Base-by-base conservation (phyloP, 2,797 vertebrate species). In the Bufotes viridis region DNA sequence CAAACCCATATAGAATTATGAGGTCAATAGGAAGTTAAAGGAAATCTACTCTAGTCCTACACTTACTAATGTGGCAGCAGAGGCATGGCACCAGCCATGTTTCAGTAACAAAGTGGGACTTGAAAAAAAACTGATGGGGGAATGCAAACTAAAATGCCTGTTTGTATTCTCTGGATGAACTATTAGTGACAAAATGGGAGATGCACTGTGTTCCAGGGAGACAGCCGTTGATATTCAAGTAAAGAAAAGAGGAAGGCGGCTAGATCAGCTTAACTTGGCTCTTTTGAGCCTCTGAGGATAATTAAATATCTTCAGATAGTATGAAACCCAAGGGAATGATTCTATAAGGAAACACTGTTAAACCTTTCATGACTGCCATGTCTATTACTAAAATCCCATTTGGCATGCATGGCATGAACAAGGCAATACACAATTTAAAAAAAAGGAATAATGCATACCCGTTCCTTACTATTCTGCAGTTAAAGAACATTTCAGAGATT, bases 21-120 rank as follows among this genome's bases (percentile, higher is more conserved):
- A 55, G 58, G 93, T 94, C 94, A 94, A 93, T 92, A 91, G 91
- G 92, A 96, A 96, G 94, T 96, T 95, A 93, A 91, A 92, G 72
- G 91, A 91, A 94, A 92, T 94, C 92, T 90, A 88, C 92, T 92
- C 91, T 93, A 90, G 93, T 92, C 90, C 90, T 90, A 91, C 90
- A 92, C 69, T 82, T 86, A 90, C 24, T 75, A 90, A 78, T 86
- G 53, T 72, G 34, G 42, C 18, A 90, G 94, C 94, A 94, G 95
- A 95, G 95, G 96, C 95, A 95, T 95, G 96, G 95, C 96, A 94
- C 95, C 94, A 95, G 95, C 95, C 96, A 94, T 93, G 94, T 94
- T 94, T 92, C 84, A 90, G 90, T 92, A 90, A 93, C 94, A 94
- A 93, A 93, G 93, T 93, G 93, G 94, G 92, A 93, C 91, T 92